Evolutionary conservation across 2,113 vertebrate species (phyloP).

Genomic region (Hystrix brachyura): DNA sequence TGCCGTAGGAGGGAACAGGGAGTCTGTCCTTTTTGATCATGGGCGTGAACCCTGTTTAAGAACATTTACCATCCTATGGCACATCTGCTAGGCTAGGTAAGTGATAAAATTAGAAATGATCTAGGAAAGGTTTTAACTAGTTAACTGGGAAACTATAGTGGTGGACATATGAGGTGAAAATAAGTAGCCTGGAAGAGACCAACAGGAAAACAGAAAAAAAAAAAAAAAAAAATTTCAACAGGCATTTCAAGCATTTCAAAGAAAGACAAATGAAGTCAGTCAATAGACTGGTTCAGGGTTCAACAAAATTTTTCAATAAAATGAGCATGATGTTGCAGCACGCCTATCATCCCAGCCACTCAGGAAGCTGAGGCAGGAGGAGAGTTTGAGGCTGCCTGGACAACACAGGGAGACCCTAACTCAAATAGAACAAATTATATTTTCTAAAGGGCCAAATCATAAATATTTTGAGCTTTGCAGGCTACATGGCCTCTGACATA

Average conservation of each 20-base stretch:
- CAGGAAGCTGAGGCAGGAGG: neutral
- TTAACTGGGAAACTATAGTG: neutral
- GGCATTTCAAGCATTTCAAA: slow-evolving; percentile 7
- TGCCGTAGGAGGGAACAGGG: neutral
- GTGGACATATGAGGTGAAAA: neutral
- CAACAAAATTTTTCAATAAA: neutral
- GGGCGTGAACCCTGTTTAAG: neutral
- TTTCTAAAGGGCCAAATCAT: neutral
- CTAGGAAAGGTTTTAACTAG: neutral
- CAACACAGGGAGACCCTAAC: neutral
- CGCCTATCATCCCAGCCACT: no score
- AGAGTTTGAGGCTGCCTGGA: neutral
- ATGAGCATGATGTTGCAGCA: neutral
- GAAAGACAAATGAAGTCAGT: neutral
- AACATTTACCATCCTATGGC: neutral
- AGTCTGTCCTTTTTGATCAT: neutral
- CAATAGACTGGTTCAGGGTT: neutral
- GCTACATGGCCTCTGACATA: neutral
- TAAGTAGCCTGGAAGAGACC: neutral
- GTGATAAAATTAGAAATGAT: neutral
- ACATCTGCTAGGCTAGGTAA: neutral
- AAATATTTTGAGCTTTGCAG: neutral
- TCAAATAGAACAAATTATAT: neutral
- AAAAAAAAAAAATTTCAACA: neutral
- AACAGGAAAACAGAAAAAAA: neutral